Percentiles rank a stretch among this genome's conserved stretches.
These are phyloP conservation scores for Aulostomus chinensis DNA, from an alignment of 2,797 vertebrate species.

Conservation along the genomic window DNA sequence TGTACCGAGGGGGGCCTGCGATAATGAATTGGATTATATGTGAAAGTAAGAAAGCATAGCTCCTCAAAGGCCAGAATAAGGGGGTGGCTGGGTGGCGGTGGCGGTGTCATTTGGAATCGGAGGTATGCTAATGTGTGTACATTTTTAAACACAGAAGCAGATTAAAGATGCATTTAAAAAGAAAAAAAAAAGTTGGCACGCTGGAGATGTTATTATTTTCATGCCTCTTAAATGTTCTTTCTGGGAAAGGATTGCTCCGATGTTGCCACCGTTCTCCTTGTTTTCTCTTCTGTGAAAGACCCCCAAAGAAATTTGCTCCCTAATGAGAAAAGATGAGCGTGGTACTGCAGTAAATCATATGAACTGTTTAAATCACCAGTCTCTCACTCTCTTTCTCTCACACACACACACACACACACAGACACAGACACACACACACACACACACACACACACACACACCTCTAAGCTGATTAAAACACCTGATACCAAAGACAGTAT, in stretches of 20 bases:
- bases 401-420: constrained; percentile 3
- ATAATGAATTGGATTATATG: constrained; percentile 84
- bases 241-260: too few species aligned
- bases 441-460: constrained; percentile 6
- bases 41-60: constrained; percentile 65
- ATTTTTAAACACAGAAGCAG: constrained; percentile 36
- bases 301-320: constrained; percentile 6
- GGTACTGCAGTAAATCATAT: constrained; percentile 43
- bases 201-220: too few species aligned
- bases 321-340: constrained; percentile 53
- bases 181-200: constrained; percentile 16
- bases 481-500: constrained; percentile 36
- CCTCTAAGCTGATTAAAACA: constrained; percentile 60
- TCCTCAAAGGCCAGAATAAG: constrained; percentile 51
- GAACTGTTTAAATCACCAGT: constrained; percentile 46
- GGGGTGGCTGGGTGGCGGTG: neutral
- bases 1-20: constrained; percentile 51
- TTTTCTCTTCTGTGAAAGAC: constrained; percentile 5
- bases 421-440: neutral
- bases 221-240: too few species aligned
- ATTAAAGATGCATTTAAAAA: constrained; percentile 30
- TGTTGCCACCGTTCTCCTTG: too few species aligned
- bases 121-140: constrained; percentile 61
- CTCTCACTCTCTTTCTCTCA: too few species aligned
- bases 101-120: constrained; percentile 9